These are phyloP conservation scores for Leptothorax acervorum DNA, from an alignment of 2,888 invertebrate species.

Conservation along the genomic window DNA sequence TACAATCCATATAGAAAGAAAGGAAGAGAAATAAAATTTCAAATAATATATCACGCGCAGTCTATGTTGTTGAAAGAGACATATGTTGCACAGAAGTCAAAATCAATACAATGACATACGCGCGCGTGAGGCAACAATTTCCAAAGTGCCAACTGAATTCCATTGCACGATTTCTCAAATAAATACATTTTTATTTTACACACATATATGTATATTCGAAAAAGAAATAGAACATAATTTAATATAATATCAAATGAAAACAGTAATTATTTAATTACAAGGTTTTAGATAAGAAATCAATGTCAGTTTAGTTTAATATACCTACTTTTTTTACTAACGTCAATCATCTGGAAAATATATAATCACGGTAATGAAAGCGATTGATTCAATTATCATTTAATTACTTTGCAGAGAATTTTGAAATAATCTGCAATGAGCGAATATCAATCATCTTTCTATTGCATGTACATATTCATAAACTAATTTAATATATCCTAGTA, in stretches of 20 bases:
- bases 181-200: background rate
- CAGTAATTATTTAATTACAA: background rate
- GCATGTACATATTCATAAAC: background rate
- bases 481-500: slow-evolving; percentile 1
- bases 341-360: background rate
- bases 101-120: slow-evolving; percentile 17
- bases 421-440: background rate
- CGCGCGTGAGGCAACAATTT: slow-evolving; percentile 11
- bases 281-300: background rate
- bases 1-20: background rate
- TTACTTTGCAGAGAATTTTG: background rate
- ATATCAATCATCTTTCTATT: background rate
- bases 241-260: background rate
- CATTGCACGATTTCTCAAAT: background rate
- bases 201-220: background rate
- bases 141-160: slow-evolving; percentile 1
- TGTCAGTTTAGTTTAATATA: background rate
- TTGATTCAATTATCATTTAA: slow-evolving; percentile 1
- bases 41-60: slow-evolving; percentile 5
- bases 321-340: background rate
- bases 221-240: background rate
- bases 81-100: slow-evolving; percentile 10
- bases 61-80: slow-evolving; percentile 22
- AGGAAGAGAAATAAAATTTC: background rate
- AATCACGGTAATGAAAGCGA: background rate